Base-by-base conservation (phyloP, 2,888 invertebrate genomes). In the Bhutanitis thaidina region DNA sequence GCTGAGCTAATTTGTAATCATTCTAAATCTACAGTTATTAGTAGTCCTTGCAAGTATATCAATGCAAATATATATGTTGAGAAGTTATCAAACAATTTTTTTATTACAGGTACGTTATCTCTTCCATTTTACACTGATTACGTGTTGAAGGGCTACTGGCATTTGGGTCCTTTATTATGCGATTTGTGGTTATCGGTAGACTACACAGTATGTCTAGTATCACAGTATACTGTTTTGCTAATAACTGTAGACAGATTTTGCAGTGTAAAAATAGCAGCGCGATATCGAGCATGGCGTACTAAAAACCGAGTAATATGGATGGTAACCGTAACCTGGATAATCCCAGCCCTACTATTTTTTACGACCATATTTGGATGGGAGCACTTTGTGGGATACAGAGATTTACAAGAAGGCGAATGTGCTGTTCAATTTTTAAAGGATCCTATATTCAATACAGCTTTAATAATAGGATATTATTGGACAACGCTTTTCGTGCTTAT, bases 321-420 rank as follows among this genome's bases (percentile, higher is more conserved):
- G 97, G 97, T 98, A 1, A 95, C 96, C 3, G 94, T 97, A 38
- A 98, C 98, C 0, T 99, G 98, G 98, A 95, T 98, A 48, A 95
- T 99, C 63, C 99, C 99, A 40, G 96, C 97, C 0, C 87, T 98
- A 52, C 90, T 99, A 8, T 99, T 99, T 85, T 99, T 99, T 83
- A 97, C 97, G 60, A 97, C 98, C 57, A 99, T 99, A 62, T 98
- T 99, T 73, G 99, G 99, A 37, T 99, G 99, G 98, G 98, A 98
- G 74, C 97, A 98, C 78, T 99, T 99, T 72, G 95, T 97, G 39
- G 98, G 98, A 14, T 95, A 94, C 71, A 91, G 98, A 54, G 97
- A 98, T 65, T 90, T 98, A 46, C 88, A 93, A 63, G 95, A 96
- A 10, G 96, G 96, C 1, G 94, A 97, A 80, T 99, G 98, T 75